Evolutionary conservation across 2,797 vertebrate species (phyloP).

Genomic region (Artibeus lituratus): DNA sequence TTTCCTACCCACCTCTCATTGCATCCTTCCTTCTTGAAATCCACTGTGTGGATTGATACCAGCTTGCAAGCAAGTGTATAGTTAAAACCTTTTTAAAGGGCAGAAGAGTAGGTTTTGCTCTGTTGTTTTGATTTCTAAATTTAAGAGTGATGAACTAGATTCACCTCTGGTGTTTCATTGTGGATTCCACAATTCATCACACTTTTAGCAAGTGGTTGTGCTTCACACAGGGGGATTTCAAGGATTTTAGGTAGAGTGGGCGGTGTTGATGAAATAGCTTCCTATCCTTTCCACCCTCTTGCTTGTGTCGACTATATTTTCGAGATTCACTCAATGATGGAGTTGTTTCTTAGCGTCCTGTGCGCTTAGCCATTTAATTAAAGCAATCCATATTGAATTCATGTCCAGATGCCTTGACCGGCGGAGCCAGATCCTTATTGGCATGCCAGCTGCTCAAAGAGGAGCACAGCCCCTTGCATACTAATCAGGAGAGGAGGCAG

Average conservation of each 20-base stretch:
- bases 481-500: slow-evolving; percentile 86
- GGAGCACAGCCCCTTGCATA: slow-evolving; percentile 83
- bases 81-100: slow-evolving; percentile 33
- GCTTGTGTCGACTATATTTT: slow-evolving; percentile 81
- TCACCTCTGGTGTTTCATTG: slow-evolving; percentile 36
- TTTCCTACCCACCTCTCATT: background rate
- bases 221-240: background rate
- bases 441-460: slow-evolving; percentile 88
- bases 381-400: slow-evolving; percentile 90
- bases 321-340: slow-evolving; percentile 85
- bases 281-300: slow-evolving; percentile 64
- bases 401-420: slow-evolving; percentile 88
- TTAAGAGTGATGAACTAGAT: slow-evolving; percentile 42
- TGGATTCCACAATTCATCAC: slow-evolving; percentile 29
- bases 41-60: background rate
- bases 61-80: background rate
- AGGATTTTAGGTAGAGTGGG: slow-evolving; percentile 67
- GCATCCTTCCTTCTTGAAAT: slow-evolving; percentile 30
- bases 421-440: slow-evolving; percentile 86
- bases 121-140: slow-evolving; percentile 57
- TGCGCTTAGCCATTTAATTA: slow-evolving; percentile 88
- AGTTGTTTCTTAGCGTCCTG: slow-evolving; percentile 86
- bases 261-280: slow-evolving; percentile 71
- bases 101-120: slow-evolving; percentile 33
- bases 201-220: slow-evolving; percentile 52